These are phyloP conservation scores for Mantis religiosa DNA, from an alignment of 2,888 invertebrate species.

Conservation along the genomic window DNA sequence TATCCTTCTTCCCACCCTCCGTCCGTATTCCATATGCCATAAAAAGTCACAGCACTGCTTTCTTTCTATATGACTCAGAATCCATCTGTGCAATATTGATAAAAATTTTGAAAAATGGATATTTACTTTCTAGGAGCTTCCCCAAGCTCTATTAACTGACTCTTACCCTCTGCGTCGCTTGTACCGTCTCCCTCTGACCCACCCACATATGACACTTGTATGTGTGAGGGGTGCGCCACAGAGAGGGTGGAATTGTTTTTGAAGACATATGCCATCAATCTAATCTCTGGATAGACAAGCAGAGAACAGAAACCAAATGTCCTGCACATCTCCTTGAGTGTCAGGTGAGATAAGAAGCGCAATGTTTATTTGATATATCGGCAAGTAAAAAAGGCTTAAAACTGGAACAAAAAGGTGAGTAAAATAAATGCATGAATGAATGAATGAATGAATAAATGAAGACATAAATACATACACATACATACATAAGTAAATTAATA, in stretches of 20 bases:
- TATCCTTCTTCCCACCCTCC: neutral
- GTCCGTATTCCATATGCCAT: constrained; percentile 28
- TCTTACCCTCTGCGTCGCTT: neutral
- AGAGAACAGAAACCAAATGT: neutral
- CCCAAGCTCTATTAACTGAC: constrained; percentile 16
- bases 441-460: no score
- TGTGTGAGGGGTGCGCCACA: neutral
- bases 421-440: no score
- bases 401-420: no score
- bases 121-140: constrained; percentile 30
- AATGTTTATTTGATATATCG: no score
- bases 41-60: constrained; percentile 26
- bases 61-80: constrained; percentile 31
- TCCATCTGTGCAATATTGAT: constrained; percentile 33
- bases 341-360: neutral
- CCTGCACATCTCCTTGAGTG: neutral
- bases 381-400: no score
- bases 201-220: neutral
- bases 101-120: constrained; percentile 33
- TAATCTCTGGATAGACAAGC: neutral
- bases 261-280: neutral
- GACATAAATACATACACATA: no score
- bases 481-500: no score
- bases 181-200: neutral
- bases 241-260: neutral